Percentiles rank a stretch among this genome's conserved stretches.
Conservation (phyloP, 1,140 invertebrate species). For the Drosophila saltans region DNA sequence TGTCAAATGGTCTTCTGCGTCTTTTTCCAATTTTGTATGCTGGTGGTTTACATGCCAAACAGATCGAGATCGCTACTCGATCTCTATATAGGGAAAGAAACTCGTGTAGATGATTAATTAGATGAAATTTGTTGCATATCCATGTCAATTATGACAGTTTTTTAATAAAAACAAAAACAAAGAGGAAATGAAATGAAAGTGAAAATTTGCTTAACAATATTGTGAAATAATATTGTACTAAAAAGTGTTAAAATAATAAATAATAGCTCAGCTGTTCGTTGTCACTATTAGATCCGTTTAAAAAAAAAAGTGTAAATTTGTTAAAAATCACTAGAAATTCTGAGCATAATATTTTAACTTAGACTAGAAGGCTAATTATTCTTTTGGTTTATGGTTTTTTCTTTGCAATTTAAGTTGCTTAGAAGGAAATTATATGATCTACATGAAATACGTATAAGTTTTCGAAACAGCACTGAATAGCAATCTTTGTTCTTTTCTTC, state of each 20-base stretch:
- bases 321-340: not conserved
- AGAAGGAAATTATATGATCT: not conserved
- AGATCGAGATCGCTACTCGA: slow-evolving; percentile 6
- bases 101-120: slow-evolving; percentile 45
- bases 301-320: slow-evolving; percentile 9
- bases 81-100: slow-evolving; percentile 26
- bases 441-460: not conserved
- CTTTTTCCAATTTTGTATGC: slow-evolving; percentile 21
- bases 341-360: not conserved
- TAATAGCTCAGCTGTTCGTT: slow-evolving; percentile 35
- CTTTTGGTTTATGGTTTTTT: not conserved
- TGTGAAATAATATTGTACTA: slow-evolving; percentile 32
- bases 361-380: not conserved
- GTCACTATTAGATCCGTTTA: slow-evolving; percentile 15
- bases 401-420: not conserved
- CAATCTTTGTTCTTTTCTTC: too few relatives aligned
- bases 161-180: not conserved
- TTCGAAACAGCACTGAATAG: too few relatives aligned
- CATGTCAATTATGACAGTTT: slow-evolving; percentile 48
- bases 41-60: slow-evolving; percentile 29
- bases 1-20: slow-evolving; percentile 32
- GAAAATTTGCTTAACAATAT: slow-evolving; percentile 26
- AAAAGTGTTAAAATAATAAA: slow-evolving; percentile 42
- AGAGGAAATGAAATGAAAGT: slow-evolving; percentile 37
- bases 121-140: slow-evolving; percentile 44